These are phyloP conservation scores for Diaphora mendica DNA, from an alignment of 2,888 invertebrate species.

Conservation along the genomic window DNA sequence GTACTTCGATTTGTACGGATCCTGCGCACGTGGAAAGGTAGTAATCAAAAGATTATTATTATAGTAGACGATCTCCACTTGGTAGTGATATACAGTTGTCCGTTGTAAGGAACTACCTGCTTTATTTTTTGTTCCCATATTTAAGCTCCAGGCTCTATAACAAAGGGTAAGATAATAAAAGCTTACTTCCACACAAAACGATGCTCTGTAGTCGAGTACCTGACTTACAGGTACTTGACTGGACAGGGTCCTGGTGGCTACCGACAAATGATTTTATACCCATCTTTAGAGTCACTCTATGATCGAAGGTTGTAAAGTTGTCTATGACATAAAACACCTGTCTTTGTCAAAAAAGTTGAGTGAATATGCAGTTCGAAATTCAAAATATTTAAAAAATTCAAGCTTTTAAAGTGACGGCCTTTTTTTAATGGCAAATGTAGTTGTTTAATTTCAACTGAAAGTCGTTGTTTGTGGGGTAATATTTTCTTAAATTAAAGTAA, in stretches of 20 bases:
- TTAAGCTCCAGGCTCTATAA: constrained; percentile 22
- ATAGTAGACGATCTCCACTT: constrained; percentile 21
- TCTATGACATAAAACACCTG: neutral
- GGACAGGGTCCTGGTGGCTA: neutral
- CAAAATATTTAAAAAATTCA: neutral
- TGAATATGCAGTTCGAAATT: neutral
- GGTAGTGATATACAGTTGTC: constrained; percentile 10
- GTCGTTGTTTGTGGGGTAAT: neutral
- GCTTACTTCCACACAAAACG: neutral
- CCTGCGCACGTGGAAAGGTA: neutral
- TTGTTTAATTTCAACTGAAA: neutral
- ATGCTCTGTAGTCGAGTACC: constrained; percentile 10
- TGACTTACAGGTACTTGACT: constrained; percentile 8
- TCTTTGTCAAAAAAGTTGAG: neutral
- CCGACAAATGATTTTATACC: neutral
- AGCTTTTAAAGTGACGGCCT: neutral
- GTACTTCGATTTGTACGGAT: too few relatives aligned
- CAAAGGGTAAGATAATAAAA: constrained; percentile 31
- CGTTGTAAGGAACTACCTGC: constrained; percentile 29
- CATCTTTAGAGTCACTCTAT: neutral
- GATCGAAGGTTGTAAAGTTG: neutral
- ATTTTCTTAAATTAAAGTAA: neutral
- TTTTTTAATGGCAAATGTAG: neutral
- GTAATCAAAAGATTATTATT: neutral
- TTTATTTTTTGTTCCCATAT: constrained; percentile 6